These are phyloP conservation scores for Xenops minutus DNA, from an alignment of 2,797 vertebrate species.

Conservation along the genomic window DNA sequence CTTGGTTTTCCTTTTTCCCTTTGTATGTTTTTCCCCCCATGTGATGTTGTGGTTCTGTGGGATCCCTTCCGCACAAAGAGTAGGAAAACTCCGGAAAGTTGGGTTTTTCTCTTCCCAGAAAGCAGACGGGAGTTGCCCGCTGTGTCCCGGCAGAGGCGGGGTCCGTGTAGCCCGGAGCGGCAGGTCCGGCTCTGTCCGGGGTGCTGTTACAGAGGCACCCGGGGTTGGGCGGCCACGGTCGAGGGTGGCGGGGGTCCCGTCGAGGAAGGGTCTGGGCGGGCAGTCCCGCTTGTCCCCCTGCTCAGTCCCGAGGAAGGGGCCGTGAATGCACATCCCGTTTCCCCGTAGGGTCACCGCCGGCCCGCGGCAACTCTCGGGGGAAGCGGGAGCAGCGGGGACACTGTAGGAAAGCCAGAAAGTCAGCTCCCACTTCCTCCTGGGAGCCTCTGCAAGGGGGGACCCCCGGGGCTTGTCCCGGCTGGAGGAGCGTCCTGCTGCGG, in stretches of 20 bases:
- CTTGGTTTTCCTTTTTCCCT: rapidly evolving
- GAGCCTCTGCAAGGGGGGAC: neutral
- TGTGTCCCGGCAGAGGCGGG: rapidly evolving
- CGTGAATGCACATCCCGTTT: rapidly evolving
- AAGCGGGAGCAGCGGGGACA: neutral
- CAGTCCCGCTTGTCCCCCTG: neutral
- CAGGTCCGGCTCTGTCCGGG: neutral
- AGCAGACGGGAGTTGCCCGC: neutral
- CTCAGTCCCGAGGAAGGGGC: neutral
- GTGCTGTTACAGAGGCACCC: neutral
- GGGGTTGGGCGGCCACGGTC: neutral
- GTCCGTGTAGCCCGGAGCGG: neutral
- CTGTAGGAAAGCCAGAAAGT: neutral
- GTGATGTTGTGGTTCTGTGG: neutral
- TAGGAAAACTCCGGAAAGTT: neutral
- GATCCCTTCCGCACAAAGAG: neutral
- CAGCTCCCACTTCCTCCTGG: rapidly evolving
- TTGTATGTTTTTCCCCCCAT: neutral
- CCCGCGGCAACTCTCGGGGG: neutral
- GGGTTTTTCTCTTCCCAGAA: neutral
- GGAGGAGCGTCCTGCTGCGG: neutral
- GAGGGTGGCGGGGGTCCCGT: neutral
- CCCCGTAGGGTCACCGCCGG: rapidly evolving
- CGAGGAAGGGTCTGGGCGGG: neutral
- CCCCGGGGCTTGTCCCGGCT: too few species aligned